These are phyloP conservation scores for Tachystola acroxantha DNA, from an alignment of 2,888 invertebrate species.

Conservation along the genomic window DNA sequence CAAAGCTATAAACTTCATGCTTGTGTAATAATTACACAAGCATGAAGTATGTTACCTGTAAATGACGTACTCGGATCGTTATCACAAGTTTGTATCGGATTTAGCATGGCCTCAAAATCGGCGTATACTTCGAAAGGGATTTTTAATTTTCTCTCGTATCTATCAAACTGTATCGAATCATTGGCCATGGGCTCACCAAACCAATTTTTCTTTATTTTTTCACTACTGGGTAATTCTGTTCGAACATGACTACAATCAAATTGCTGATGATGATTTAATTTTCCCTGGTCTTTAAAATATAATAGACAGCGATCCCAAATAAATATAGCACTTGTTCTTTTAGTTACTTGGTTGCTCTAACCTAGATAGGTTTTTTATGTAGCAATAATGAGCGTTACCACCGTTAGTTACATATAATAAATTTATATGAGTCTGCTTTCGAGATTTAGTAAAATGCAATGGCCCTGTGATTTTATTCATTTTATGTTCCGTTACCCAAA, in stretches of 20 bases:
- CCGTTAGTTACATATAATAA: slow-evolving; percentile 18
- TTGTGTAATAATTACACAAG: too few species aligned
- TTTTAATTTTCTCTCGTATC: too few species aligned
- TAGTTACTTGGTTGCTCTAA: slow-evolving; percentile 14
- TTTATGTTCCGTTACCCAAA: slow-evolving; percentile 17
- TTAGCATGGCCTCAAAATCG: slow-evolving; percentile 23
- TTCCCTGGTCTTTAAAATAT: too few species aligned
- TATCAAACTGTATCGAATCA: too few species aligned
- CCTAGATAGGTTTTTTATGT: too few species aligned
- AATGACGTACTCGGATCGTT: slow-evolving; percentile 16
- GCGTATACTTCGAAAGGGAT: slow-evolving; percentile 21
- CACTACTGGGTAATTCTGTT: slow-evolving; percentile 13
- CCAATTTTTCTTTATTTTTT: slow-evolving; percentile 15
- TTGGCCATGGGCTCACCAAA: slow-evolving; percentile 10
- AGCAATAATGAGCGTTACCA: slow-evolving; percentile 16
- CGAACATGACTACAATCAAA: too few species aligned
- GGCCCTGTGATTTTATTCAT: slow-evolving; percentile 16
- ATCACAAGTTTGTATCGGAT: too few species aligned
- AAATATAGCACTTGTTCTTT: slow-evolving; percentile 9
- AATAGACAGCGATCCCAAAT: slow-evolving; percentile 18
- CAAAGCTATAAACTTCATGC: slow-evolving; percentile 27
- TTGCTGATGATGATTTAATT: too few species aligned
- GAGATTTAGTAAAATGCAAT: too few species aligned
- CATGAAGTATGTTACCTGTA: slow-evolving; percentile 21
- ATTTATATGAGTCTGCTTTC: slow-evolving; percentile 19